A percentile compares a stretch with the other conserved stretches of the same genome.
Evolutionary conservation across 2,113 vertebrate species (phyloP).

Genomic region (Seriola quinqueradiata): DNA sequence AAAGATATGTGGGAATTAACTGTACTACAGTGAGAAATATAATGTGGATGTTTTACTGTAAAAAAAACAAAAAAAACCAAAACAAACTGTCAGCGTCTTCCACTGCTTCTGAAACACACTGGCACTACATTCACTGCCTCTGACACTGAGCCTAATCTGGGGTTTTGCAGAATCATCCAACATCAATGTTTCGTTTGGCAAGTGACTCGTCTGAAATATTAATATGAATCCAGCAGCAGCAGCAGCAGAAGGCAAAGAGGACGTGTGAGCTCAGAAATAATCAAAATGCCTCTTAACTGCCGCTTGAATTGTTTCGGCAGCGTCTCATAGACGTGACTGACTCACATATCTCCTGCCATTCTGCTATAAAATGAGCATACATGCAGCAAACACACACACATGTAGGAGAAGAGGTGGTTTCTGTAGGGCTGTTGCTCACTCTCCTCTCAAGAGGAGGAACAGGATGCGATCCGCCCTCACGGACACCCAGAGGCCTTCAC

Average conservation of each 20-base stretch:
- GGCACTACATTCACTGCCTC: not conserved
- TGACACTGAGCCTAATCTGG: not conserved
- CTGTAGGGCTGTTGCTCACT: conserved; percentile 26
- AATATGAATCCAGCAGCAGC: not conserved
- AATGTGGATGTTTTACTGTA: not conserved
- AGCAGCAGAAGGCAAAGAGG: not conserved
- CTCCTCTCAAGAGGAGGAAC: conserved; percentile 9
- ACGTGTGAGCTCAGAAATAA: not conserved
- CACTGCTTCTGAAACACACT: not conserved
- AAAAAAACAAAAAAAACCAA: too few species aligned
- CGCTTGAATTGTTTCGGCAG: too few species aligned
- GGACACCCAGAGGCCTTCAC: conserved; percentile 38
- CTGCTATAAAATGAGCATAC: not conserved
- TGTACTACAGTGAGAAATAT: not conserved
- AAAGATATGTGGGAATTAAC: not conserved
- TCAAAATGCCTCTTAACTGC: conserved; percentile 30
- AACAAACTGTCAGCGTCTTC: not conserved
- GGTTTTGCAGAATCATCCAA: conserved; percentile 6
- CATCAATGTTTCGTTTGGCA: conserved; percentile 43
- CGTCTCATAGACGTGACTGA: not conserved
- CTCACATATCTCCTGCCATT: conserved; percentile 9
- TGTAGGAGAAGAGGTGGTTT: not conserved
- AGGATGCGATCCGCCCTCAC: conserved; percentile 44
- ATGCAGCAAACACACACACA: conserved; percentile 6
- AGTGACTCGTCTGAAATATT: not conserved